Evolutionary conservation across 2,888 invertebrate species (phyloP).

Genomic region (Cataglyphis livida): DNA sequence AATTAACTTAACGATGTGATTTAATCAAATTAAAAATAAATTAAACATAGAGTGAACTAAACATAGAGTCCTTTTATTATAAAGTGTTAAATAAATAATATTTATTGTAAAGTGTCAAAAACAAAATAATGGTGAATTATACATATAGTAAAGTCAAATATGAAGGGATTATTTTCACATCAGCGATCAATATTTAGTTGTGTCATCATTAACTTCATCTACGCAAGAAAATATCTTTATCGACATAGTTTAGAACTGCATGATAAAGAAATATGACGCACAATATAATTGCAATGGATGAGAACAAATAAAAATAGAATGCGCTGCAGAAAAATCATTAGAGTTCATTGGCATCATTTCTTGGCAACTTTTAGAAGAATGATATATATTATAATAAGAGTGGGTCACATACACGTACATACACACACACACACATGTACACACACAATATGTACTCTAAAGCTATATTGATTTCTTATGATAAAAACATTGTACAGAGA

Average conservation of each 20-base stretch:
- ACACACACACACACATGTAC: too few species aligned
- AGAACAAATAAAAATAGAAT: constrained; percentile 36
- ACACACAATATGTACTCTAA: neutral
- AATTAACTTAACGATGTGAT: neutral
- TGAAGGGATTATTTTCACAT: neutral
- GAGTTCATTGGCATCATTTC: constrained; percentile 45
- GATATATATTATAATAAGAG: constrained; percentile 12
- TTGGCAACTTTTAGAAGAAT: constrained; percentile 37
- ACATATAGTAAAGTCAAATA: neutral
- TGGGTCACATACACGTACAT: neutral
- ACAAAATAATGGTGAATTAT: neutral
- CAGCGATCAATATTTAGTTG: neutral
- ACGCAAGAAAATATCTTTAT: neutral
- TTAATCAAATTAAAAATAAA: neutral
- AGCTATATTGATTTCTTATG: constrained; percentile 45
- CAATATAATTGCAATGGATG: neutral
- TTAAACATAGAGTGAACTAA: neutral
- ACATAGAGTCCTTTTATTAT: neutral
- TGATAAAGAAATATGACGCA: neutral
- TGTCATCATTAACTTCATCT: neutral
- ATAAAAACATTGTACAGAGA: constrained; percentile 30
- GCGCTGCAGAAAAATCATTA: neutral
- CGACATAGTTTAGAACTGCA: neutral
- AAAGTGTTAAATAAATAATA: neutral
- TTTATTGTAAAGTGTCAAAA: neutral